Conservation (phyloP, 2,113 vertebrate genomes). For the Odocoileus hemionus region DNA sequence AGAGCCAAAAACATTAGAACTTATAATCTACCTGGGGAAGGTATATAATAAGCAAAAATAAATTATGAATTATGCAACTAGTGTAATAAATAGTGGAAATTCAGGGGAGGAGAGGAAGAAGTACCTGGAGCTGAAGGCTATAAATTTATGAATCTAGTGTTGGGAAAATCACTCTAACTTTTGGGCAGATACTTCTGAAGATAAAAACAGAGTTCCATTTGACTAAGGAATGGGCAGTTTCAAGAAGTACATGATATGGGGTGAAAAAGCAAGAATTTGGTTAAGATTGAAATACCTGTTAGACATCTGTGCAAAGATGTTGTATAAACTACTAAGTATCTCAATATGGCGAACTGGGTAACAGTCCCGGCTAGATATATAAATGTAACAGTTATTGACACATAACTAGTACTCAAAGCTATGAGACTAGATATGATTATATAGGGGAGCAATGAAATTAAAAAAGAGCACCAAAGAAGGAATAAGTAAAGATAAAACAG, state of each 20-base stretch:
- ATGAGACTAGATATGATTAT: neutral
- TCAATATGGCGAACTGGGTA: neutral
- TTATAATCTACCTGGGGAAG: neutral
- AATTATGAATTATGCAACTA: neutral
- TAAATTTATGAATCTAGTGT: neutral
- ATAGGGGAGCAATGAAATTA: neutral
- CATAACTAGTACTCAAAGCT: neutral
- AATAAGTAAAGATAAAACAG: neutral
- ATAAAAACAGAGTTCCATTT: neutral
- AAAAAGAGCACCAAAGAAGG: neutral
- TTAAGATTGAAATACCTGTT: neutral
- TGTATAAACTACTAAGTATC: neutral
- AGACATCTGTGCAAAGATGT: neutral
- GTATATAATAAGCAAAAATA: neutral
- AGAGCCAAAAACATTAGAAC: neutral
- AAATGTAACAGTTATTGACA: neutral
- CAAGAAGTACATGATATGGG: neutral
- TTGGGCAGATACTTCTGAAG: neutral
- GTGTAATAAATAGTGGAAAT: neutral
- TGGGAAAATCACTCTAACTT: neutral
- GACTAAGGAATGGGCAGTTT: neutral
- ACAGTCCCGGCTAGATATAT: neutral
- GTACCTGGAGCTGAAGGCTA: neutral
- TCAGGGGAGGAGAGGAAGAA: neutral
- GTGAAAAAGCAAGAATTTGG: neutral